Evolutionary conservation across 2,888 invertebrate species (phyloP), one percentile per base, ranked within the genome.

Genomic region (Andrena fulva): DNA sequence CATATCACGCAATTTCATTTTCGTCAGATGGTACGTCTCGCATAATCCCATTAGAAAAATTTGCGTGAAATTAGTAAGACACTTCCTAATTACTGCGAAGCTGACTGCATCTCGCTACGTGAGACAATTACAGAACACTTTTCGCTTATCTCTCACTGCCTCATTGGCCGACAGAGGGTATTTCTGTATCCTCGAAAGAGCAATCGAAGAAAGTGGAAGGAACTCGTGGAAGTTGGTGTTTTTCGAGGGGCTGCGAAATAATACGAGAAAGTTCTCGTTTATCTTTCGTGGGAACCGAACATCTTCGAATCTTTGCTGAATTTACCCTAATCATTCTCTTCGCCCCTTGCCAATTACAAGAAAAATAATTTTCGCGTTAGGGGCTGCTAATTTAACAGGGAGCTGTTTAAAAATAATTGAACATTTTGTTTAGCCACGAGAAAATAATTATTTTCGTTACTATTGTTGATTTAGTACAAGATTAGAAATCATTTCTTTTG

Each of bases 261-360:
- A 72, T 67, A 63, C 35, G 7, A 16, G 29, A 35, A 29, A 29
- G 52, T 16, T 68, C 62, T 74, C 77, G 77, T 77, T 71, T 80
- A 77, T 77, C 76, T 76, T 60, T 12, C 31, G 42, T 33, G 64
- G 27, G 20, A 56, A 29, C 27, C 27, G 24, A 20, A 2, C 33
- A 54, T 35, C 7, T 66, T 42, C 77, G 66, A 80, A 77, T 77
- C 60, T 48, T 60, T 31, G 56, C 27, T 70, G 35, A 31, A 60
- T 76, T 60, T 52, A 6, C 64, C 66, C 64, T 59, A 70, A 70
- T 80, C 77, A 80, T 68, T 59, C 56, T 5, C 10, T 12, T 10
- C 10, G 4, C 59, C 16, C 5, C 20, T 12, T n/a, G 60, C 31
- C 20, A 20, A n/a, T 16, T n/a, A 12, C 12, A 48, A 69, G 76